These are phyloP conservation scores for Fissipunctia ypsillon DNA, from an alignment of 2,888 invertebrate genomes.

Conservation along the genomic window DNA sequence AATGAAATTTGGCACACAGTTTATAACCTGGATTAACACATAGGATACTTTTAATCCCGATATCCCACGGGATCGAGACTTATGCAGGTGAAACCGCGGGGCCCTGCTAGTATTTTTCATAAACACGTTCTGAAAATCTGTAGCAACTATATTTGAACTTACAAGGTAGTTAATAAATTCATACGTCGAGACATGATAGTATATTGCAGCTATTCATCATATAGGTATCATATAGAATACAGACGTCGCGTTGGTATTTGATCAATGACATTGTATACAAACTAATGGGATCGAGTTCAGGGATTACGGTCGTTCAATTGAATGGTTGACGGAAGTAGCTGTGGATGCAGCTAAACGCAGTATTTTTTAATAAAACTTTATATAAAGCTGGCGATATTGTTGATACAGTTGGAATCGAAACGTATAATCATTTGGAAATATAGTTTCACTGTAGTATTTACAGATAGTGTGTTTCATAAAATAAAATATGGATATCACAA, in stretches of 20 bases:
- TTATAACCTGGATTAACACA: too few relatives aligned
- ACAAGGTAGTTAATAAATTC: background rate
- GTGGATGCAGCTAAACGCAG: constrained; percentile 29
- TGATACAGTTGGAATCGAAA: background rate
- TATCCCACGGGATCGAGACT: too few relatives aligned
- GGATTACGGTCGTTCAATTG: constrained; percentile 56
- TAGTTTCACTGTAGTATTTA: background rate
- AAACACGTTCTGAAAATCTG: background rate
- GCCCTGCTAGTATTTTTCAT: too few relatives aligned
- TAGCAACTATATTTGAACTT: background rate
- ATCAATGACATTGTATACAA: constrained; percentile 52
- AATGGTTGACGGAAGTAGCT: constrained; percentile 53
- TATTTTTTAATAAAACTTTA: constrained; percentile 19
- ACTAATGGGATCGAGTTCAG: constrained; percentile 53
- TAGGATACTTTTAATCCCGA: too few relatives aligned
- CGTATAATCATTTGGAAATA: background rate
- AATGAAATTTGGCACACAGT: too few relatives aligned
- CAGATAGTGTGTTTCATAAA: background rate
- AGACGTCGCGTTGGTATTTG: constrained; percentile 33
- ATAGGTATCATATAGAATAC: constrained; percentile 8
- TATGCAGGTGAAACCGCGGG: too few relatives aligned
- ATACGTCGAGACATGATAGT: constrained; percentile 6
- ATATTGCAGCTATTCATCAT: constrained; percentile 36
- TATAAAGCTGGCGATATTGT: background rate
- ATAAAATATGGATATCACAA: background rate